Conservation (phyloP, 2,113 vertebrate species). For the Channa argus region DNA sequence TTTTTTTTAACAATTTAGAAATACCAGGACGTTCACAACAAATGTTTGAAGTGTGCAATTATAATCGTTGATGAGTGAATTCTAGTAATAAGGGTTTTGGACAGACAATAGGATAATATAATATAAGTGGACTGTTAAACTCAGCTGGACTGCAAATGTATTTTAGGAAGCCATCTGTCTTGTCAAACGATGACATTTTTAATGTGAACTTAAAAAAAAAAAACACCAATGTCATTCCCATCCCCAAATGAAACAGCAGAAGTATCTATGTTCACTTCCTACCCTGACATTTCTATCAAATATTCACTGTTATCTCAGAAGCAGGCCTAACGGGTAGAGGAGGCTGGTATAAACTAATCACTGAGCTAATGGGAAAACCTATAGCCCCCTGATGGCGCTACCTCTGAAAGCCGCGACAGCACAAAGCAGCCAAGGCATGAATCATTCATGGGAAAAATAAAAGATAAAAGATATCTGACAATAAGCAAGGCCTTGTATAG, state of each 20-base stretch:
- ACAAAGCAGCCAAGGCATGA: slow-evolving; percentile 91
- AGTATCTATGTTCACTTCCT: slow-evolving; percentile 11
- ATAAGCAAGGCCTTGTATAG: slow-evolving; percentile 92
- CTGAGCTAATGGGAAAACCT: slow-evolving; percentile 88
- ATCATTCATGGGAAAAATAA: slow-evolving; percentile 97
- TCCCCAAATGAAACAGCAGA: slow-evolving; percentile 5
- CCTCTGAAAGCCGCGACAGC: slow-evolving; percentile 87
- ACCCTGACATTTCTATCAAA: slow-evolving; percentile 37
- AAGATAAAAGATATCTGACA: slow-evolving; percentile 93
- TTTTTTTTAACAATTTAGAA: slow-evolving; percentile 75
- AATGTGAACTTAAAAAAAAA: slow-evolving; percentile 21
- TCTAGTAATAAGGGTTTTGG: background rate
- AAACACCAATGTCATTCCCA: slow-evolving; percentile 13
- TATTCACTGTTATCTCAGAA: slow-evolving; percentile 74
- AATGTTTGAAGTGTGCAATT: slow-evolving; percentile 61
- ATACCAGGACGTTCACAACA: slow-evolving; percentile 63
- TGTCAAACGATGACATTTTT: slow-evolving; percentile 3
- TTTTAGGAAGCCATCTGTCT: background rate
- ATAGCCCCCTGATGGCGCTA: slow-evolving; percentile 90
- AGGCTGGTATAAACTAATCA: slow-evolving; percentile 79
- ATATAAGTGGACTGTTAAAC: background rate
- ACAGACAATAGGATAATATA: background rate
- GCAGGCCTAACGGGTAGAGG: slow-evolving; percentile 79
- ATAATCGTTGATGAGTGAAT: slow-evolving; percentile 24
- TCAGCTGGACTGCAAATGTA: slow-evolving; percentile 1